Evolutionary conservation across 2,797 vertebrate species (phyloP), one percentile per base, ranked within the genome.

Genomic region (Xerus rutilus): DNA sequence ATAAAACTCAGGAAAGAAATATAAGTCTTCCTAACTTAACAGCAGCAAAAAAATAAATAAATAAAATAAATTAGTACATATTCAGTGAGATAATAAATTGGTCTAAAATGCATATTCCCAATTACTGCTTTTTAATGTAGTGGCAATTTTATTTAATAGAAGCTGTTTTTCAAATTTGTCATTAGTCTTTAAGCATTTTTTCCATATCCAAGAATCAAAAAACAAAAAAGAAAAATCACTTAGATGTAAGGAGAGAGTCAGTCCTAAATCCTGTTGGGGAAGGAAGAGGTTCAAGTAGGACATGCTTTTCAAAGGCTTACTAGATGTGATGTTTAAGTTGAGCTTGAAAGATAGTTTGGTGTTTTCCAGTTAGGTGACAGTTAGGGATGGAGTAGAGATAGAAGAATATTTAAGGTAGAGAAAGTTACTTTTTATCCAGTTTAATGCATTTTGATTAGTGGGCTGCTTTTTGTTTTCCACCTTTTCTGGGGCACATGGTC

Each of bases 71-170:
- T 65, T 39, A 59, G 25, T 62, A 7, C 1, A 32, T 73, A 93
- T 25, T 92, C 39, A 64, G 18, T 83, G 23, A 96, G 83, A 86
- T 83, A 95, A 92, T 83, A 28, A 96, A 45, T n/a, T 78, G 9
- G 4, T 79, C 64, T 92, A 70, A 96, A 89, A 47, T 79, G 79
- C 86, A 92, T 74, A 74, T 90, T 79, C 32, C 7, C 2, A 47
- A 52, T 64, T 54, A 25, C 39, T 81, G 3, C 18, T 85, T 74
- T 85, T 89, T 74, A 74, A 45, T 54, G 30, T 84, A 21, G 73
- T 85, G 21, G 14, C 59, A 77, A 69, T 79, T 86, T 82, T 69
- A 28, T 35, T 85, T 43, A n/a, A 78, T 45, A 25, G 13, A 15
- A 72, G 0, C 47, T 84, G 15, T 65, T 95, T 93, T 59, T 59